A percentile compares a stretch with the other conserved stretches of the same genome.
phyloP scores from a whole-genome alignment of 30 jellyfish, hydroid and myxozoan genomes.

The Pelagia noctiluca region DNA sequence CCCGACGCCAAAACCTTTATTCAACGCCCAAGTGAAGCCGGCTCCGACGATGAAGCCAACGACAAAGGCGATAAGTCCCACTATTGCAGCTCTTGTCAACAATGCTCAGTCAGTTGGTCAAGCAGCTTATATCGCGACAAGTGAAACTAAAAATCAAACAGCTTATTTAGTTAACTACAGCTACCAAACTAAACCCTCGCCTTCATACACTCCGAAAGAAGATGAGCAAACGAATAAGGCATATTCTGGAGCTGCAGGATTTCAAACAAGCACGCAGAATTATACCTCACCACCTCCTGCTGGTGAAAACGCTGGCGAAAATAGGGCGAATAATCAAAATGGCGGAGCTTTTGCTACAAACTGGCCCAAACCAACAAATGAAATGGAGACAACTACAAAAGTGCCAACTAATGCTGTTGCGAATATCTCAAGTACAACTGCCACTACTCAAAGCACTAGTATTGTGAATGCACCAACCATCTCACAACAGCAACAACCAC shows the following conservation, averaged over 20 bases:
- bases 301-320: no score
- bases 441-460: background rate
- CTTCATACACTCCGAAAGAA: background rate
- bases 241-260: no score
- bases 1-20: background rate
- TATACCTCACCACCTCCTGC: no score
- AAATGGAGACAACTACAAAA: no score
- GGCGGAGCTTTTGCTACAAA: no score
- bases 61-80: background rate
- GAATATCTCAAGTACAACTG: background rate
- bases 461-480: background rate
- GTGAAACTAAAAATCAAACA: background rate
- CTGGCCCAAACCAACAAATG: no score
- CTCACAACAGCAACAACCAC: background rate
- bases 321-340: no score
- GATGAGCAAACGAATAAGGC: background rate
- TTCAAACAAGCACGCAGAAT: no score
- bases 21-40: constrained; percentile 1
- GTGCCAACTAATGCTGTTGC: constrained; percentile 2
- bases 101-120: no score
- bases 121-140: no score
- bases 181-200: constrained; percentile 6
- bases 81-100: no score
- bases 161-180: background rate
- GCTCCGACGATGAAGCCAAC: background rate